These are phyloP conservation scores for Pyrocephalus nanus DNA, from an alignment of 2,797 vertebrate species.

Conservation along the genomic window DNA sequence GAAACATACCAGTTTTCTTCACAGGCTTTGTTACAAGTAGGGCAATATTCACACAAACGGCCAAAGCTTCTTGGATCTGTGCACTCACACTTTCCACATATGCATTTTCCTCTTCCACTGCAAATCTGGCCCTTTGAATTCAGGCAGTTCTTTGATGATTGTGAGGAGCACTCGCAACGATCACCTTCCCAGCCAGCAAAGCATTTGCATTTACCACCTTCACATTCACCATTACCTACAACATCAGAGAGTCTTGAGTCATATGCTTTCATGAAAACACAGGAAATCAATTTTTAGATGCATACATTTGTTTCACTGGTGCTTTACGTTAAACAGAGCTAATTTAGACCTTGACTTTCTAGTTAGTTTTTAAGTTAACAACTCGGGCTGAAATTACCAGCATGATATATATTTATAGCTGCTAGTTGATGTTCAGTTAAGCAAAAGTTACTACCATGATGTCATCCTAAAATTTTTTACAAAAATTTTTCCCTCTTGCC, in stretches of 20 bases:
- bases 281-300: not conserved
- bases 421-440: not conserved
- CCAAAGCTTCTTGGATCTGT: slow-evolving; percentile 83
- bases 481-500: not conserved
- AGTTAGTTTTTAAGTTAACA: not conserved
- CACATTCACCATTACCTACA: slow-evolving; percentile 90
- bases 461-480: not conserved
- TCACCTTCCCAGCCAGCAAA: slow-evolving; percentile 88
- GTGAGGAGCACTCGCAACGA: slow-evolving; percentile 82
- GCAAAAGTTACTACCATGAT: not conserved
- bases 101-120: slow-evolving; percentile 86
- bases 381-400: not conserved
- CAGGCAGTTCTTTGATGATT: slow-evolving; percentile 82
- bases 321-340: not conserved
- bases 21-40: slow-evolving; percentile 85
- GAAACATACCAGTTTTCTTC: slow-evolving; percentile 87
- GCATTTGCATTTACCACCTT: slow-evolving; percentile 86
- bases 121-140: slow-evolving; percentile 84
- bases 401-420: not conserved
- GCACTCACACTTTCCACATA: slow-evolving; percentile 90
- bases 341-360: not conserved
- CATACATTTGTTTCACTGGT: not conserved
- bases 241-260: slow-evolving; percentile 42
- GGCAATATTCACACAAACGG: slow-evolving; percentile 89
- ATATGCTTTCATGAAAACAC: not conserved